phyloP scores from a whole-genome alignment of 30 jellyfish, hydroid and myxozoan genomes.

The Turritopsis rubra region DNA sequence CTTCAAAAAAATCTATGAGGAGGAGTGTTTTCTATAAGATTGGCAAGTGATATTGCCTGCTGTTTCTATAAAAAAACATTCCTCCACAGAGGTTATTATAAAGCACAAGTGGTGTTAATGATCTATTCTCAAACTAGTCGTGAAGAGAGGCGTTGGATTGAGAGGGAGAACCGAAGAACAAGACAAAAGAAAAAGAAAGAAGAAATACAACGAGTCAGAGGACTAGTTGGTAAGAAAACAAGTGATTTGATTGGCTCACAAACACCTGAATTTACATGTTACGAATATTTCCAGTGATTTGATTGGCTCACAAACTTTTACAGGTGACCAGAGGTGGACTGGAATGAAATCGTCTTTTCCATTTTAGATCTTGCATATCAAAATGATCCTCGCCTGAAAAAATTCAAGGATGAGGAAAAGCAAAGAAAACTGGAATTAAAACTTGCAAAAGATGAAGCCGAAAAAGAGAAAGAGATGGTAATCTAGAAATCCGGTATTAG shows the following conservation, averaged over 20 bases:
- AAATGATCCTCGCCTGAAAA: conserved; percentile 82
- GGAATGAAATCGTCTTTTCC: not conserved
- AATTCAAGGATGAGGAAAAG: conserved; percentile 57
- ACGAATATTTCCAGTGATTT: no score
- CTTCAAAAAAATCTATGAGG: no score
- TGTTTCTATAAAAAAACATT: no score
- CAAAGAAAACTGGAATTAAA: conserved; percentile 53
- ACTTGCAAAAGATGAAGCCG: conserved; percentile 75
- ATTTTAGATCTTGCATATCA: conserved; percentile 62
- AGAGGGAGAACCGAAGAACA: conserved; percentile 53
- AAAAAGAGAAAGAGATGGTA: conserved; percentile 72
- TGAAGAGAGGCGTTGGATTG: conserved; percentile 97
- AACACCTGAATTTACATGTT: no score
- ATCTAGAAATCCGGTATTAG: not conserved
- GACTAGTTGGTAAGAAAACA: conserved; percentile 61
- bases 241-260: not conserved
- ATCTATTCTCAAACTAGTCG: conserved; percentile 50
- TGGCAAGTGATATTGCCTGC: no score
- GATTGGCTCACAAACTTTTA: no score
- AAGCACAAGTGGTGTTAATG: no score
- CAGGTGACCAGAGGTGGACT: no score
- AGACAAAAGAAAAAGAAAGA: conserved; percentile 75
- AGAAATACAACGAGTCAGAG: conserved; percentile 69
- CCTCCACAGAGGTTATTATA: no score
- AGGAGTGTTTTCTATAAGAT: no score